Evolutionary conservation across 2,797 vertebrate species (phyloP).

Genomic region (Simalia tracyae): DNA sequence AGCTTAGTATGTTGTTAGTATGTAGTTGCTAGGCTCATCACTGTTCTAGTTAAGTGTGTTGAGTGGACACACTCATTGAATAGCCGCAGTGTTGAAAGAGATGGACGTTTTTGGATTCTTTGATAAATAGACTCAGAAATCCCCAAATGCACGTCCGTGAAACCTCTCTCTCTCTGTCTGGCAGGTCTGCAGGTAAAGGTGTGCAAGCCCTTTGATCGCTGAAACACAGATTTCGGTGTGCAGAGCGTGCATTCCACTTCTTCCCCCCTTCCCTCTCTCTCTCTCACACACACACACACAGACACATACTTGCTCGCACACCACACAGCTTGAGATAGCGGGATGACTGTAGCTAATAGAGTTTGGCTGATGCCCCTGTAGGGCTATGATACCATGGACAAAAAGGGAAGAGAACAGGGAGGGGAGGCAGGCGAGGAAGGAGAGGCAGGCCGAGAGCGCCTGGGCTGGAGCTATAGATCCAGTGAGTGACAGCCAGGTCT

Average conservation of each 20-base stretch:
- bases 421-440: background rate
- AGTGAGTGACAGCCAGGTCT: background rate
- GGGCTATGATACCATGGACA: conserved; percentile 24
- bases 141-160: background rate
- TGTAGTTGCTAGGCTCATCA: background rate
- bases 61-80: background rate
- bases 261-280: background rate
- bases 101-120: background rate
- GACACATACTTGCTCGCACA: background rate
- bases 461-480: background rate
- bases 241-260: background rate
- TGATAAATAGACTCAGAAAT: background rate
- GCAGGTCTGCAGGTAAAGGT: background rate
- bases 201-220: background rate
- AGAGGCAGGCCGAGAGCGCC: conserved; percentile 8
- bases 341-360: conserved; percentile 25
- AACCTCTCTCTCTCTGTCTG: background rate
- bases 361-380: conserved; percentile 31
- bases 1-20: background rate
- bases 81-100: background rate
- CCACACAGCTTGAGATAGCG: conserved; percentile 25
- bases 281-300: background rate
- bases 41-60: background rate
- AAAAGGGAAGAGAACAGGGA: background rate
- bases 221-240: background rate